A percentile compares a stretch with the other conserved stretches of the same genome.
These are phyloP conservation scores for Cladopsammia gracilis DNA, from an alignment of 64 coral and sea anemone genomes.

Conservation along the genomic window DNA sequence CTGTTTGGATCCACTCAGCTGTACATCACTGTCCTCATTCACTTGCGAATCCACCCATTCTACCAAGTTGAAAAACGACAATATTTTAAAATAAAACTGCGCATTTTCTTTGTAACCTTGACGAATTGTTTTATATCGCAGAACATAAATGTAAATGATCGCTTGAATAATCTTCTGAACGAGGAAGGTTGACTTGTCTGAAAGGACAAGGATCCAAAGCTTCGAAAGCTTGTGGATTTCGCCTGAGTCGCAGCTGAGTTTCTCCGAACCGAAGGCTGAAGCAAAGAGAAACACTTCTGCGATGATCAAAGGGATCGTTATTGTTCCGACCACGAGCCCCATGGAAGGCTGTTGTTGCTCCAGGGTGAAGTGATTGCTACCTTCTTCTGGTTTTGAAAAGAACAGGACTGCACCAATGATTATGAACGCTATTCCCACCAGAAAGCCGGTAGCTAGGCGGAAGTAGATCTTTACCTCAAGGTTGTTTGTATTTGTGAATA, in stretches of 20 bases:
- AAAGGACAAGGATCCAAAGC: conserved; percentile 16
- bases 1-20: conserved; percentile 2
- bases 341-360: conserved; percentile 76
- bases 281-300: conserved; percentile 62
- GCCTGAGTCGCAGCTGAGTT: not conserved
- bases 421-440: conserved; percentile 60
- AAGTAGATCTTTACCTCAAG: conserved; percentile 59
- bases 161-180: conserved; percentile 70
- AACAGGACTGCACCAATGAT: conserved; percentile 43
- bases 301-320: conserved; percentile 66
- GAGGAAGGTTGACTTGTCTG: conserved; percentile 38
- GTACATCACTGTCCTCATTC: conserved; percentile 48
- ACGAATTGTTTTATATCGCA: conserved; percentile 43
- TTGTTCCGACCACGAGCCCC: conserved; percentile 71
- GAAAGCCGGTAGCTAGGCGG: conserved; percentile 21
- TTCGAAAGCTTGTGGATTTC: not conserved
- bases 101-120: conserved; percentile 40
- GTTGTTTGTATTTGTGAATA: conserved; percentile 32
- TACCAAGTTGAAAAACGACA: conserved; percentile 76
- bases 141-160: conserved; percentile 2
- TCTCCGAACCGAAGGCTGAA: not conserved
- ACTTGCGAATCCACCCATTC: conserved; percentile 74
- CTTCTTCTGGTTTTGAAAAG: conserved; percentile 42
- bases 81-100: conserved; percentile 65
- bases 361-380: not conserved